Percentiles rank a stretch among this genome's conserved stretches.
These are phyloP conservation scores for Bellardia bayeri DNA, from an alignment of 2,888 invertebrate genomes.

Conservation along the genomic window DNA sequence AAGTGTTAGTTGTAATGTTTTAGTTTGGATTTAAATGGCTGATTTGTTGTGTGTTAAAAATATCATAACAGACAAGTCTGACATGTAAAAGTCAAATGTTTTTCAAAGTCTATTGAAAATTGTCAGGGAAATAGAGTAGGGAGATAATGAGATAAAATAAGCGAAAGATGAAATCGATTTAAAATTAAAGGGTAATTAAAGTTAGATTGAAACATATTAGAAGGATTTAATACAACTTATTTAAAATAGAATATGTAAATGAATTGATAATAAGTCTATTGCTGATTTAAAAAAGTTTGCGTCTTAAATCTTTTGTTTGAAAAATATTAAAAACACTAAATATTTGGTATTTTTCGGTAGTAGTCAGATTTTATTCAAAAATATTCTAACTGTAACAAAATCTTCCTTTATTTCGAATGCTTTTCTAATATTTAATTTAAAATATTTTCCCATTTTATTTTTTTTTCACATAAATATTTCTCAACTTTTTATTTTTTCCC, in stretches of 20 bases:
- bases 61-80: slow-evolving; percentile 50
- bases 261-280: too few relatives aligned
- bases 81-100: slow-evolving; percentile 54
- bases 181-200: too few relatives aligned
- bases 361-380: too few relatives aligned
- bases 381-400: too few relatives aligned
- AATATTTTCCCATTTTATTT: neutral
- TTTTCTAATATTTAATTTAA: too few relatives aligned
- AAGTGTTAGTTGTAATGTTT: slow-evolving; percentile 1
- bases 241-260: too few relatives aligned
- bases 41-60: slow-evolving; percentile 10
- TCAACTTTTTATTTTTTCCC: neutral
- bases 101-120: neutral
- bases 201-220: too few relatives aligned
- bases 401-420: too few relatives aligned
- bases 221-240: too few relatives aligned
- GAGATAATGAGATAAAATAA: neutral
- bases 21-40: neutral
- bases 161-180: slow-evolving; percentile 8
- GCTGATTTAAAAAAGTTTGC: neutral
- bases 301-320: slow-evolving; percentile 19
- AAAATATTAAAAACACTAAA: neutral
- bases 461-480: neutral
- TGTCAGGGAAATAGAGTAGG: neutral
- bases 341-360: too few relatives aligned